A percentile compares a stretch with the other conserved stretches of the same genome.
phyloP scores from a whole-genome alignment of 2,113 vertebrate genomes.

The Mustela lutreola region DNA sequence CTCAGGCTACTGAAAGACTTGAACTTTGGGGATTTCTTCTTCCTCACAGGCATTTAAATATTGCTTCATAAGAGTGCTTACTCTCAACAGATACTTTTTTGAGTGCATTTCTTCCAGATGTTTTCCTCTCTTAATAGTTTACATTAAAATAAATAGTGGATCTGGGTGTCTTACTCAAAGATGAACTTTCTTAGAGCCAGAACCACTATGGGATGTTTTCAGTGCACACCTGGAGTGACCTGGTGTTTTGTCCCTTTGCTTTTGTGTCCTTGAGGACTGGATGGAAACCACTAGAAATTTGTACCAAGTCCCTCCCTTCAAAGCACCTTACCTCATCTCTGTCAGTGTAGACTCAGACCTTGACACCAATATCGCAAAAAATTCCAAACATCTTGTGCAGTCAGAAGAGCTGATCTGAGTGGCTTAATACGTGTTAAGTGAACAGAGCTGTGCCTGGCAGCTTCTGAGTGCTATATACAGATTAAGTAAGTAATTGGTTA shows the following conservation, averaged over 20 bases:
- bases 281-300: background rate
- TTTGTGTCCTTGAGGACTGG: background rate
- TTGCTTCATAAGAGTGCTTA: conserved; percentile 12
- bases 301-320: background rate
- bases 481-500: background rate
- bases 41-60: conserved; percentile 23
- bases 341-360: background rate
- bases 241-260: background rate
- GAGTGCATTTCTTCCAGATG: background rate
- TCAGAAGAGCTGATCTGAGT: background rate
- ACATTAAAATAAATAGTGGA: conserved; percentile 45
- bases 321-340: background rate
- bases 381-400: background rate
- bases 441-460: background rate
- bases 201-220: background rate
- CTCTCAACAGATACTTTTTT: conserved; percentile 21
- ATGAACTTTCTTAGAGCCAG: background rate
- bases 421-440: background rate
- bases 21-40: background rate
- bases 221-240: background rate
- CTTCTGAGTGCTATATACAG: background rate
- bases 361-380: background rate
- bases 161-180: background rate
- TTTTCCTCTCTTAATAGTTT: conserved; percentile 52
- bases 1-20: background rate